These are phyloP conservation scores for Chrysomallon squamiferum DNA, from an alignment of 1,140 invertebrate species.

Conservation along the genomic window DNA sequence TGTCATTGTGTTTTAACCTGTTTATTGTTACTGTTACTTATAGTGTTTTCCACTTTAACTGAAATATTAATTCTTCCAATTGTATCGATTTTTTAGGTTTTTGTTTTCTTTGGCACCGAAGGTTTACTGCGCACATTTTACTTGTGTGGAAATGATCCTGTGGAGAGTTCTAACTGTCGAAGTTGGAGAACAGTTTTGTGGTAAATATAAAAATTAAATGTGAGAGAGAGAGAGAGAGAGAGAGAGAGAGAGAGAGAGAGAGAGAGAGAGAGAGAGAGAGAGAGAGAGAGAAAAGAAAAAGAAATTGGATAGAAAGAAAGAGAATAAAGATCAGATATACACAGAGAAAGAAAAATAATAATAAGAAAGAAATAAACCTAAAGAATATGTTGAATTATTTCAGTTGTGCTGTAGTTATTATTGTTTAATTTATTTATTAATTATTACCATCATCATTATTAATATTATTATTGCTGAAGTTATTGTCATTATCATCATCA, in stretches of 20 bases:
- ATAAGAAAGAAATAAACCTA: conserved; percentile 2
- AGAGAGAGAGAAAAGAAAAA: conserved; percentile 8
- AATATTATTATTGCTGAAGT: no score
- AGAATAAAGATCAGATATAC: conserved; percentile 7
- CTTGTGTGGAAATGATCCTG: background rate
- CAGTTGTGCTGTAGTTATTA: no score
- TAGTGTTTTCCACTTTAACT: no score
- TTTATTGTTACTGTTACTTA: no score
- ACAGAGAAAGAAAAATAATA: conserved; percentile 8
- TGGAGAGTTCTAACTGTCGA: no score
- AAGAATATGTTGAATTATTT: no score
- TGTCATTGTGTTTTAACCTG: no score
- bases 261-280: conserved; percentile 2
- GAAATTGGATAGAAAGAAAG: conserved; percentile 2
- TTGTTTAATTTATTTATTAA: no score
- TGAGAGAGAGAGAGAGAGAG: conserved; percentile 13
- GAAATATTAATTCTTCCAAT: no score
- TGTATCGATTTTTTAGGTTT: conserved; percentile 3
- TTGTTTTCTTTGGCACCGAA: background rate
- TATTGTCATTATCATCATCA: no score
- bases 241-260: conserved; percentile 5
- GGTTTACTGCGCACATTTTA: background rate
- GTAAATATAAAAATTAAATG: conserved; percentile 1
- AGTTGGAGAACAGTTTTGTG: background rate
- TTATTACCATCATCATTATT: no score